Percentiles rank a stretch among this genome's conserved stretches.
Evolutionary conservation across 2,888 invertebrate species (phyloP).

Genomic region (Mesorhabditis belari): DNA sequence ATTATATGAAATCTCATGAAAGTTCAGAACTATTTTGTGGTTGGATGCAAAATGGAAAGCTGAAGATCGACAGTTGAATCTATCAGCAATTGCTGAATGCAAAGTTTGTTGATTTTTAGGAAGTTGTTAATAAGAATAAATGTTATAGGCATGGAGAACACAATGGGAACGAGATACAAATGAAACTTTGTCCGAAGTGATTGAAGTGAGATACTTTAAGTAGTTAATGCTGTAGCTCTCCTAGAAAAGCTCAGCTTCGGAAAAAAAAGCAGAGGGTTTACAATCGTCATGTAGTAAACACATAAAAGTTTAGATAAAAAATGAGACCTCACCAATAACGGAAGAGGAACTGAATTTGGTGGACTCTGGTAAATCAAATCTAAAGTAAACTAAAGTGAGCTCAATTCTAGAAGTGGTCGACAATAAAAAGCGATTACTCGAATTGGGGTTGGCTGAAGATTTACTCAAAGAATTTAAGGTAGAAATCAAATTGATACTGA

Average conservation of each 20-base stretch:
- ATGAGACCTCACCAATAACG: background rate
- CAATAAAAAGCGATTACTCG: conserved; percentile 26
- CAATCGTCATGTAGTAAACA: conserved; percentile 4
- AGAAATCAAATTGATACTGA: background rate
- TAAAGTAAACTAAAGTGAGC: too few relatives aligned
- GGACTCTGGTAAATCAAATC: too few relatives aligned
- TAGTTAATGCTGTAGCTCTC: too few relatives aligned
- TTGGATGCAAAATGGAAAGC: conserved; percentile 47
- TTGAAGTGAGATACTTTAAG: too few relatives aligned
- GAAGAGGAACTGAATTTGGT: conserved; percentile 13
- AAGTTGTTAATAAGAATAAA: too few relatives aligned
- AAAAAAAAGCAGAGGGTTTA: background rate
- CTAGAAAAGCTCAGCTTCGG: conserved; percentile 2
- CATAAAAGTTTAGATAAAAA: conserved; percentile 10
- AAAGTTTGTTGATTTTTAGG: conserved; percentile 42
- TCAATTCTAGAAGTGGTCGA: conserved; percentile 42
- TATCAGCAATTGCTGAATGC: conserved; percentile 35
- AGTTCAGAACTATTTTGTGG: conserved; percentile 35
- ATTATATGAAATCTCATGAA: background rate
- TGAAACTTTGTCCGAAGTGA: too few relatives aligned
- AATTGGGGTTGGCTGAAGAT: conserved; percentile 37
- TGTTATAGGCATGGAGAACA: too few relatives aligned
- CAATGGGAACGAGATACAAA: too few relatives aligned
- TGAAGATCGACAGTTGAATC: conserved; percentile 34
- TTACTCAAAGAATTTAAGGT: conserved; percentile 39